These are phyloP conservation scores for Agrochola macilenta DNA, from an alignment of 2,888 invertebrate species.

Conservation along the genomic window DNA sequence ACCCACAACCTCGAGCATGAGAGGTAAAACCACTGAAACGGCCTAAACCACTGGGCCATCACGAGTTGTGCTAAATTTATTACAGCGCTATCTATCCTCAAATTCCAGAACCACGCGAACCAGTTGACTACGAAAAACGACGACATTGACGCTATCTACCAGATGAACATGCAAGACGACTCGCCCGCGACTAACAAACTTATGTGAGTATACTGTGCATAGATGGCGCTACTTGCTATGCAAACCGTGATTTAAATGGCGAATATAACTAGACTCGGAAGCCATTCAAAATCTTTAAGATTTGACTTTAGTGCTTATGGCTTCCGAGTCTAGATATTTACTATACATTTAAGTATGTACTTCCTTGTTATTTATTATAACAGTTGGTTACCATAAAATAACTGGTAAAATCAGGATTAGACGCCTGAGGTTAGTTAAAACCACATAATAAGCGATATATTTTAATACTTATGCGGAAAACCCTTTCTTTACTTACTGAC, in stretches of 20 bases:
- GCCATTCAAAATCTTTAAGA: no score
- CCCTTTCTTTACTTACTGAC: neutral
- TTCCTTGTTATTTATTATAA: neutral
- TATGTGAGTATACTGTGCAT: slow-evolving; percentile 71
- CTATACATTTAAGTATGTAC: no score
- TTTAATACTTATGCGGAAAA: neutral
- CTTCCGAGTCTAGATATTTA: no score
- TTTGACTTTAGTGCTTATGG: no score
- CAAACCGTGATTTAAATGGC: neutral
- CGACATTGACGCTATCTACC: slow-evolving; percentile 82
- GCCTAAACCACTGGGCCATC: no score
- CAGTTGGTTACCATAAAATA: neutral
- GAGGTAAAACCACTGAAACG: no score
- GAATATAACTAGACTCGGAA: neutral
- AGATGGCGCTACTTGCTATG: slow-evolving; percentile 64
- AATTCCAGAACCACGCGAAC: slow-evolving; percentile 78
- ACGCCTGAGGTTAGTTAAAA: neutral
- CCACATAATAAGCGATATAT: neutral
- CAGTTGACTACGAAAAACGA: slow-evolving; percentile 71
- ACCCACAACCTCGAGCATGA: no score
- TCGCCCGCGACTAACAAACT: slow-evolving; percentile 71
- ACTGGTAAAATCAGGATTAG: neutral
- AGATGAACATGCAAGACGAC: slow-evolving; percentile 75
- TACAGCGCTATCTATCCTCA: slow-evolving; percentile 72
- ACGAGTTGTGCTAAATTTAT: neutral